phyloP scores from a whole-genome alignment of 2,797 vertebrate genomes.

The Chaetophractus vellerosus region DNA sequence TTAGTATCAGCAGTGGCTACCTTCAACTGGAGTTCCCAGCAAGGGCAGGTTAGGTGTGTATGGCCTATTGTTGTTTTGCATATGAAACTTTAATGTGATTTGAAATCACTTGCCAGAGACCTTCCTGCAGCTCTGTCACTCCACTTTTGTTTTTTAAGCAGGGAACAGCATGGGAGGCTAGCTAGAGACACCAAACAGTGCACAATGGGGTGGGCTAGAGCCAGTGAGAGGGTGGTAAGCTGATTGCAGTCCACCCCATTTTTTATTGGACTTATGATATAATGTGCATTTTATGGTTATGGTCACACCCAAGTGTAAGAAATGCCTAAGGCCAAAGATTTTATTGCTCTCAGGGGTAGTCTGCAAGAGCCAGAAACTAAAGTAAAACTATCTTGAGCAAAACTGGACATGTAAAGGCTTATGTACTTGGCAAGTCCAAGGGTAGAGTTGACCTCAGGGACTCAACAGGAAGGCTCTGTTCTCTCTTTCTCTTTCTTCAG shows the following conservation, averaged over 20 bases:
- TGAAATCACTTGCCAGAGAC: constrained; percentile 17
- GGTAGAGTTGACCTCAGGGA: not conserved
- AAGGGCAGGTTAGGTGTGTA: not conserved
- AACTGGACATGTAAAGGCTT: not conserved
- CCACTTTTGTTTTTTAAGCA: not conserved
- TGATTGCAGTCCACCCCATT: not conserved
- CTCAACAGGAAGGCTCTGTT: not conserved
- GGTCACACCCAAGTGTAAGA: not conserved
- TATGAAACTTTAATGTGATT: not conserved
- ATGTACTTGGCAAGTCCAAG: not conserved
- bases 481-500: not conserved
- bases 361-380: not conserved
- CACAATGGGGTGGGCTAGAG: not conserved
- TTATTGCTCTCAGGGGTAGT: not conserved
- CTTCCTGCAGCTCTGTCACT: not conserved
- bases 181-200: not conserved
- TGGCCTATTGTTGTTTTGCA: not conserved
- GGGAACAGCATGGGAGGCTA: not conserved
- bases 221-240: not conserved
- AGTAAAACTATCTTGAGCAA: not conserved
- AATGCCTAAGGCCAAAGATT: not conserved
- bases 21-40: not conserved
- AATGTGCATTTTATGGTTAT: not conserved
- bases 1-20: not conserved
- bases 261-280: not conserved